Base-by-base conservation (phyloP, 2,797 vertebrate genomes). In the Gymnoscopelus microlampas region DNA sequence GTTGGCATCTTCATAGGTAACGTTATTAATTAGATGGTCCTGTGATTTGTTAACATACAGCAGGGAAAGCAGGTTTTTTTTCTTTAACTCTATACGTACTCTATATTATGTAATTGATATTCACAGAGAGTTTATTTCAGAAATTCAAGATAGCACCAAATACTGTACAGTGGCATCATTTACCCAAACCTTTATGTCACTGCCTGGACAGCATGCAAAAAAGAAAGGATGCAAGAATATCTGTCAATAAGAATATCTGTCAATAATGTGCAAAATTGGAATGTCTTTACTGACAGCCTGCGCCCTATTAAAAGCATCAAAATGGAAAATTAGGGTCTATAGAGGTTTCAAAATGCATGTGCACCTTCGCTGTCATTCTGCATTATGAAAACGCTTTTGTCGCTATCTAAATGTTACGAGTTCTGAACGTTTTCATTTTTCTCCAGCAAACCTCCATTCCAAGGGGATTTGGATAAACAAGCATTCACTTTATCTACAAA, bases 61-160 rank as follows among this genome's bases (percentile, higher is more conserved):
- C 55, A 12, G 29, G 61, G 53, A 47, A 66, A 48, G 63, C 61
- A 62, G 44, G 51, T 72, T 71, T 69, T 55, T 70, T 44, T 7
- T n/a, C n/a, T n/a, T 8, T 9, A 44, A 10, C 44, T 47, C 66
- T 39, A n/a, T 51, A 60, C 51, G 3, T 24, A 26, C 59, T 73
- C 70, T 26, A 70, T 61, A 44, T 11, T 71, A 57, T 61, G 35
- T 75, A 56, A 85, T 74, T 83, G 80, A 81, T 86, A 77, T 83
- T 50, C 32, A 55, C 32, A 51, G 48, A 19, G 50, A 62, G 74
- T 39, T 35, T 7, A 24, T 58, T 35, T 58, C 26, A 14, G 11
- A 35, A 14, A 14, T 24, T 14, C 32, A 35, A 10, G 9, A 8
- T 8, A 9, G 8, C 2, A 2, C 26, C 58, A 47, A 61, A 61